phyloP scores from a whole-genome alignment of 1,140 invertebrate genomes.

The Babylonia areolata region DNA sequence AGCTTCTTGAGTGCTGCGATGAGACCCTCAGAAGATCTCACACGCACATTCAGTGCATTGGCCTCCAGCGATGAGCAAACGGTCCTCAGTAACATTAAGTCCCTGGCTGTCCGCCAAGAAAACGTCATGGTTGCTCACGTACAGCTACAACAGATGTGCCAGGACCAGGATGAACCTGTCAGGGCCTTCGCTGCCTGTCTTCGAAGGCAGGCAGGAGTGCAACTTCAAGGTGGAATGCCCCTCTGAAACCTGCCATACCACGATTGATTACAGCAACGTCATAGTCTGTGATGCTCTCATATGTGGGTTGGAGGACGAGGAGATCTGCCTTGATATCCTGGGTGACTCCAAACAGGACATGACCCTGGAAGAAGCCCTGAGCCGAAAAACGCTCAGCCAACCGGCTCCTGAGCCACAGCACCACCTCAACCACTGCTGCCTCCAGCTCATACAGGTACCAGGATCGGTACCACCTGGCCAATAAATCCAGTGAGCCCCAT shows the following conservation, averaged over 20 bases:
- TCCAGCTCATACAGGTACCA: conserved; percentile 17
- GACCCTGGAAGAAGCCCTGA: conserved; percentile 31
- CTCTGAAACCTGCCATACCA: neutral
- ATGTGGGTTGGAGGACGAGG: conserved; percentile 6
- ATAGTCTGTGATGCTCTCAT: conserved; percentile 17
- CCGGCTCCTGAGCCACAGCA: neutral
- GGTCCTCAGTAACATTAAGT: too few species aligned
- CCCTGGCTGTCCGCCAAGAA: conserved; percentile 47
- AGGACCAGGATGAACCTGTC: conserved; percentile 38
- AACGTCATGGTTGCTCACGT: conserved; percentile 55
- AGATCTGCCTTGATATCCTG: conserved; percentile 38
- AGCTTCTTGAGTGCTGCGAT: conserved; percentile 55
- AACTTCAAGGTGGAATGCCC: conserved; percentile 42
- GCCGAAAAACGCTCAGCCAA: conserved; percentile 21
- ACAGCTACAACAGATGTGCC: conserved; percentile 29
- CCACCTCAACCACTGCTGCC: too few species aligned
- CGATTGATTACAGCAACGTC: conserved; percentile 46
- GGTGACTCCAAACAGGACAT: conserved; percentile 29
- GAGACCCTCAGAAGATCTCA: conserved; percentile 51
- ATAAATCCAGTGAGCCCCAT: too few species aligned
- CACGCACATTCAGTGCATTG: conserved; percentile 38
- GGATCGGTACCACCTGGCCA: neutral
- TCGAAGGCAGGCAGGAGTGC: conserved; percentile 41
- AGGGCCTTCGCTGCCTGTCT: conserved; percentile 44
- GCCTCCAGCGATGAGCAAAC: conserved; percentile 45